These are phyloP conservation scores for Melanostoma scalare DNA, from an alignment of 2,888 invertebrate genomes.

Conservation along the genomic window DNA sequence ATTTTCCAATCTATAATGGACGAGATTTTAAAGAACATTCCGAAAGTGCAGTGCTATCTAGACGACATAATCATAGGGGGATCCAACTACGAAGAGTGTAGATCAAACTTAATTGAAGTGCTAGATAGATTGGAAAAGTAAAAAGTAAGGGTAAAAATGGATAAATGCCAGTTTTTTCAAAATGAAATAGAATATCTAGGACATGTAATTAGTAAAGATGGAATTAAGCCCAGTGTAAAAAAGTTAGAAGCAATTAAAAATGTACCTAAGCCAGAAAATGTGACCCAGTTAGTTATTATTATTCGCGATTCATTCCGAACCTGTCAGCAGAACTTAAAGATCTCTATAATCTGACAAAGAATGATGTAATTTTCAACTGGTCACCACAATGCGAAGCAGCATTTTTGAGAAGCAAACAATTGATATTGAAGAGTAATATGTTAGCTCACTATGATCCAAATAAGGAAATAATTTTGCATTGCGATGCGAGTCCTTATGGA, in stretches of 20 bases:
- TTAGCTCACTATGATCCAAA: neutral
- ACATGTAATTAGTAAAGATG: neutral
- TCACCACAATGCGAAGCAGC: neutral
- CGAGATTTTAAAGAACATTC: neutral
- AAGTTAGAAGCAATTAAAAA: constrained; percentile 16
- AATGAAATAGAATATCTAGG: constrained; percentile 1
- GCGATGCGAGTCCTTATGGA: constrained; percentile 15
- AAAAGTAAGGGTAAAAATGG: neutral
- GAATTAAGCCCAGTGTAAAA: neutral
- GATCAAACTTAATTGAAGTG: constrained; percentile 9
- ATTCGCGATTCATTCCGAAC: constrained; percentile 13
- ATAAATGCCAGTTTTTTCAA: neutral
- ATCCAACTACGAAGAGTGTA: neutral
- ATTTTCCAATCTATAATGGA: constrained; percentile 19
- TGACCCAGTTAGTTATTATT: constrained; percentile 6
- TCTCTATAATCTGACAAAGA: constrained; percentile 1
- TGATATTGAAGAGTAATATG: neutral
- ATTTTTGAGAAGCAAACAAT: constrained; percentile 1
- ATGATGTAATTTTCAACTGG: constrained; percentile 7
- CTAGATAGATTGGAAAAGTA: constrained; percentile 3
- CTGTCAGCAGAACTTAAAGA: neutral
- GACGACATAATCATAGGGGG: constrained; percentile 36
- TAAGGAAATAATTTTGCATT: constrained; percentile 8
- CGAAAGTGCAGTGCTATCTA: constrained; percentile 10
- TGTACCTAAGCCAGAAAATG: constrained; percentile 1